Percentiles rank a stretch among this genome's conserved stretches.
Evolutionary conservation across 2,113 vertebrate species (phyloP).

Genomic region (Xyliphius kryptos): DNA sequence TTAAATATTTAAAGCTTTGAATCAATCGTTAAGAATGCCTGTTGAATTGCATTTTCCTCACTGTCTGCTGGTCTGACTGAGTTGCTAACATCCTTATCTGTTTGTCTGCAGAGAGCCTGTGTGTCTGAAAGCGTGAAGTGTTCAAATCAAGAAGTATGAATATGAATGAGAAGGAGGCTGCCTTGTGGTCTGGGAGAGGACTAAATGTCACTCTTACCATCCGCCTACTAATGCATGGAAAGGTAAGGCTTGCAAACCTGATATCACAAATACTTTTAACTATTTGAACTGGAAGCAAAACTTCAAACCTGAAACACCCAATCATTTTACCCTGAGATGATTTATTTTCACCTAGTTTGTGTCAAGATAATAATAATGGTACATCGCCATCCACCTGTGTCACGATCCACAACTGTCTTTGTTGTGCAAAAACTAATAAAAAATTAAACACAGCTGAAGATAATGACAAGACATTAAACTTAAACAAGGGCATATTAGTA

Average conservation of each 20-base stretch:
- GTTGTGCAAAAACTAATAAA: too few species aligned
- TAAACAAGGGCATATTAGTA: too few species aligned
- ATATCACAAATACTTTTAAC: conserved; percentile 19
- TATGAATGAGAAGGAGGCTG: conserved; percentile 71
- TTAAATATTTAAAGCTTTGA: conserved; percentile 19
- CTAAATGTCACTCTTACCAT: conserved; percentile 83
- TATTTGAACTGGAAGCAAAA: too few species aligned
- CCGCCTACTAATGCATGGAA: conserved; percentile 86
- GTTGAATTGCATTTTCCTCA: conserved; percentile 19
- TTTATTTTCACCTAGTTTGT: too few species aligned
- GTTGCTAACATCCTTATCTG: conserved; percentile 21
- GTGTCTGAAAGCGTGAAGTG: conserved; percentile 52
- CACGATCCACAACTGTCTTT: too few species aligned
- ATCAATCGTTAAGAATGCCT: conserved; percentile 8
- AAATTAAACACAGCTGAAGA: too few species aligned
- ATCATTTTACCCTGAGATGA: too few species aligned
- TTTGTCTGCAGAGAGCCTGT: conserved; percentile 60
- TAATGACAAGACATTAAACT: too few species aligned
- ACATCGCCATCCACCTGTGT: too few species aligned
- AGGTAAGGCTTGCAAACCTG: conserved; percentile 63
- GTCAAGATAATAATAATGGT: too few species aligned
- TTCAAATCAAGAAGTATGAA: conserved; percentile 46
- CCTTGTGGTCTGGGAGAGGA: conserved; percentile 68
- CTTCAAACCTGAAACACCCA: neutral
- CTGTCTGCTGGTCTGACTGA: conserved; percentile 12